Conservation (phyloP, 2,888 invertebrate species). For the Shargacucullia verbasci region DNA sequence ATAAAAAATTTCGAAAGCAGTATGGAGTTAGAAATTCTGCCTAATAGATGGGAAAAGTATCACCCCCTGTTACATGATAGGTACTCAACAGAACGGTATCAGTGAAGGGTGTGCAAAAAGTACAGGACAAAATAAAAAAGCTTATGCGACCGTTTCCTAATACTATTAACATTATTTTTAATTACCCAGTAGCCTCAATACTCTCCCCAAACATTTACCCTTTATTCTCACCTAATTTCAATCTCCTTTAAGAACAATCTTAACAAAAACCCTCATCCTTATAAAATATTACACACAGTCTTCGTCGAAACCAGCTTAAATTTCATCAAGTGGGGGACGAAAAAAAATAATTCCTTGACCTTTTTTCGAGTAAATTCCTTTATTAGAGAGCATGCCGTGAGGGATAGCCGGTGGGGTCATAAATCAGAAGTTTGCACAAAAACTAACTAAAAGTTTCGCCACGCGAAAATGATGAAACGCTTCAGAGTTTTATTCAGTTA, state of each 20-base stretch:
- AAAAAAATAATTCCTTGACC: constrained; percentile 75
- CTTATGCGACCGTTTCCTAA: too few species aligned
- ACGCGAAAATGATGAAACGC: constrained; percentile 84
- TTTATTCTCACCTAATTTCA: constrained; percentile 6
- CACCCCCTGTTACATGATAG: too few species aligned
- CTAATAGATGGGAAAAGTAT: too few species aligned
- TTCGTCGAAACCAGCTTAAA: constrained; percentile 62
- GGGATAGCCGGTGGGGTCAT: constrained; percentile 73
- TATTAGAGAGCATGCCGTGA: constrained; percentile 76
- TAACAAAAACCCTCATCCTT: constrained; percentile 47
- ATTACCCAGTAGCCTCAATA: not conserved
- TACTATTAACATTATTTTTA: too few species aligned
- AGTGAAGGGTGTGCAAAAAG: too few species aligned
- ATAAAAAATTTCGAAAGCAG: too few species aligned
- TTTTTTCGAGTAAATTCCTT: constrained; percentile 77
- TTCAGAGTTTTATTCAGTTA: constrained; percentile 84
- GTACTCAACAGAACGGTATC: too few species aligned
- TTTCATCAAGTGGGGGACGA: constrained; percentile 64
- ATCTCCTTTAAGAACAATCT: constrained; percentile 14
- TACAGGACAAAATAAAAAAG: too few species aligned
- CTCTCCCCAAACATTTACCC: not conserved
- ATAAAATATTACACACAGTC: constrained; percentile 58
- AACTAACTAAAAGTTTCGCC: constrained; percentile 84
- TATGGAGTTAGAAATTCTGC: too few species aligned
- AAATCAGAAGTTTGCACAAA: constrained; percentile 85